Evolutionary conservation across 2,888 invertebrate species (phyloP), one percentile per base, ranked within the genome.

Genomic region (Drosophila tripunctata): DNA sequence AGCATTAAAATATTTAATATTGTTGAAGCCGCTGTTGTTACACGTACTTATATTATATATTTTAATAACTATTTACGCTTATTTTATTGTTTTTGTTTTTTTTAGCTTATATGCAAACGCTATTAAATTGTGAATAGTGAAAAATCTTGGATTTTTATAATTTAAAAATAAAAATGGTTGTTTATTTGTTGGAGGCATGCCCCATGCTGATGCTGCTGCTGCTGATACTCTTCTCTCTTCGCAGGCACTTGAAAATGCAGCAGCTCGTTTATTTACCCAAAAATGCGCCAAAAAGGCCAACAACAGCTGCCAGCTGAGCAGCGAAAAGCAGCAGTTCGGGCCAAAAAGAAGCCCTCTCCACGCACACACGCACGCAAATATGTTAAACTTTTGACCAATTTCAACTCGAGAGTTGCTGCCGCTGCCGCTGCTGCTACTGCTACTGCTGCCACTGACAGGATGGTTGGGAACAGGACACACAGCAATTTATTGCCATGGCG

Each of bases 321-420:
- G n/a, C n/a, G n/a, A n/a, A n/a, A n/a, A n/a, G 43, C 48, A 22
- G 35, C 47, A 43, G 30, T n/a, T 12, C 10, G 21, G 40, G 19
- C 40, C 12, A 21, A 40, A n/a, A n/a, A n/a, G n/a, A 40, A 40
- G 40, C 48, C 62, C 67, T 47, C 61, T 56, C 54, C 3, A 27
- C 10, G 10, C 10, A 2, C 38, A 57, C 63, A 77, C 80, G 78
- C 84, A 86, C 76, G 82, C 80, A 86, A 84, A 87, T 82, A 87
- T 87, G 82, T 88, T 84, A 84, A 87, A 87, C 87, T 87, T 86
- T 84, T 86, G 88, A 87, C 84, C 87, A 87, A 87, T 88, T 87
- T 87, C 80, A 82, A 77, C 80, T 79, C 74, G 72, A 82, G 72
- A 82, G 80, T 75, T 78, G 68, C n/a, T n/a, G n/a, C n/a, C n/a